Evolutionary conservation across 2,888 invertebrate genomes (phyloP).

Genomic region (Phalera bucephala): DNA sequence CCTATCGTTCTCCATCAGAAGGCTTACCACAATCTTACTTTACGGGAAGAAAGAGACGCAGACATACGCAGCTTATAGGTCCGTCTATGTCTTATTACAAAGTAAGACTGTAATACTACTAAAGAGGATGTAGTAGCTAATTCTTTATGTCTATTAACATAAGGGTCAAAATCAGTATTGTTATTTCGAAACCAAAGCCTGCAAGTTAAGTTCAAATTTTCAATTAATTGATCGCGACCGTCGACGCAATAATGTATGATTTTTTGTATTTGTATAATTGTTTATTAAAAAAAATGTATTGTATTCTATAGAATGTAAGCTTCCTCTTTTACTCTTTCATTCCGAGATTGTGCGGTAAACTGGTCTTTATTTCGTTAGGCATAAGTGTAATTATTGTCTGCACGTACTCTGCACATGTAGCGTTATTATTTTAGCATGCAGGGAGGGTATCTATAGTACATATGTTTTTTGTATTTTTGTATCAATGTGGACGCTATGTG

Average conservation of each 20-base stretch:
- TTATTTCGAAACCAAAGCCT: too few species aligned
- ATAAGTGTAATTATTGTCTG: slow-evolving; percentile 20
- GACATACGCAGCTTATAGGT: too few species aligned
- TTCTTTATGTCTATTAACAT: too few species aligned
- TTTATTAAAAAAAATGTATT: slow-evolving; percentile 32
- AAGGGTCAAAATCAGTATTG: too few species aligned
- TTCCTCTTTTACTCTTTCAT: slow-evolving; percentile 65
- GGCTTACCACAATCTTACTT: too few species aligned
- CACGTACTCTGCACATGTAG: slow-evolving; percentile 21
- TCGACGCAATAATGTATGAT: slow-evolving; percentile 41
- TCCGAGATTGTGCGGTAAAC: slow-evolving; percentile 47
- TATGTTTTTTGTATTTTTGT: slow-evolving; percentile 27
- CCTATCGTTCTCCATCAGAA: too few species aligned
- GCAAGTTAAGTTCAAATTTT: too few species aligned
- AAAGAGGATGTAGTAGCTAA: too few species aligned
- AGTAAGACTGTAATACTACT: too few species aligned
- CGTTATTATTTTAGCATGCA: slow-evolving; percentile 20
- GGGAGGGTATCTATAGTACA: slow-evolving; percentile 27
- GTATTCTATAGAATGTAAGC: slow-evolving; percentile 45
- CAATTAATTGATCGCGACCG: slow-evolving; percentile 39
- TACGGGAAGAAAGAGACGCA: too few species aligned
- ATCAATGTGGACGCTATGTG: slow-evolving; percentile 23
- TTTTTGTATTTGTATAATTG: slow-evolving; percentile 47
- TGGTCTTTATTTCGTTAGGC: slow-evolving; percentile 9
- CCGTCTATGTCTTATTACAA: too few species aligned